Base-by-base conservation (phyloP, 2,888 invertebrate genomes). In the Folsomia candida region DNA sequence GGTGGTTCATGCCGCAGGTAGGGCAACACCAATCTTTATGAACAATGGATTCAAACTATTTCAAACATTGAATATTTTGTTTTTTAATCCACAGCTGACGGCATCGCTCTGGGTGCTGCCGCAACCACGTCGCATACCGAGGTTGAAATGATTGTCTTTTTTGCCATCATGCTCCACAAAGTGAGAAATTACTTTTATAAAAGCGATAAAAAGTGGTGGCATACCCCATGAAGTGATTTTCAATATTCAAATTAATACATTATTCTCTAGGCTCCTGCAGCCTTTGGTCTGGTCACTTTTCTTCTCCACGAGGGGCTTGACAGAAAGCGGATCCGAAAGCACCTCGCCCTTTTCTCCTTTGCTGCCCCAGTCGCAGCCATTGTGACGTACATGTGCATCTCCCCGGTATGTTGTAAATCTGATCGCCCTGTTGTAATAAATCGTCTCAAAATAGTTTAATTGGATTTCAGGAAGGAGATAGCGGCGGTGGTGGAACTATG, bases 91-190 rank as follows among this genome's bases (percentile, higher is more conserved):
- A 73, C 83, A 89, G 97, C 97, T 69, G 98, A 99, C 85, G 98
- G 98, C 1, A 90, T 99, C 14, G 98, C 98, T 0, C 84, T 99
- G 20, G 99, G 98, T n/a, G 97, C 98, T 1, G 98, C 98, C 0
- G 97, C 97, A 0, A 94, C 95, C 0, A 96, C 97, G 0, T 91
- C 94, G 2, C 97, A 97, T 81, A 90, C 94, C 0, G 97, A 97
- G 81, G 94, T 99, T 0, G 98, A 99, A 84, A 88, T 97, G 81
- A 97, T 99, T 74, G 97, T 99, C 11, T 99, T 99, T 84, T 83
- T 98, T 29, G 99, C 99, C 2, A 99, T 99, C 78, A 99, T 99
- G 97, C 84, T 99, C 67, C 99, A 99, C 82, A 99, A 99, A 85
- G 89, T 89, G 81, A 80, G 65, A 37, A 22, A 20, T 58, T 6